A percentile compares a stretch with the other conserved stretches of the same genome.
Evolutionary conservation across 1,140 invertebrate genomes (phyloP).

Genomic region (Brachionus angularis): DNA sequence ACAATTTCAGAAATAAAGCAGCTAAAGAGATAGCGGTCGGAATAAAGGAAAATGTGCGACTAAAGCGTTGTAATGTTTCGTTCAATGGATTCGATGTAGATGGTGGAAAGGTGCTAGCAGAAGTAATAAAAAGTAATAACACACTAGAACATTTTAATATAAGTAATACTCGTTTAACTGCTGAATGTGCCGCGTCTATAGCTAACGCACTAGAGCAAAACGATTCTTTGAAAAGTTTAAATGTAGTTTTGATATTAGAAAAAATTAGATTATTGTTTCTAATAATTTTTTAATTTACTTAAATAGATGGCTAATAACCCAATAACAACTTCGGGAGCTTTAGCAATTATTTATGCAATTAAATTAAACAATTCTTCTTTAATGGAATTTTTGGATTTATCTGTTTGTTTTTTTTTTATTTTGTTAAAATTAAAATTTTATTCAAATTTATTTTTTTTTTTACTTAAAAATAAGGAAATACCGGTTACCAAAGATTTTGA

Average conservation of each 20-base stretch:
- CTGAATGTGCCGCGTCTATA: conserved; percentile 50
- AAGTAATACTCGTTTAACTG: conserved; percentile 53
- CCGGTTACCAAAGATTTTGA: conserved; percentile 43
- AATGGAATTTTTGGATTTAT: conserved; percentile 51
- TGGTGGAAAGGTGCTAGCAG: conserved; percentile 53
- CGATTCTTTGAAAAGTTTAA: conserved; percentile 52
- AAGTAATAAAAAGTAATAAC: conserved; percentile 52
- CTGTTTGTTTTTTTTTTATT: conserved; percentile 47
- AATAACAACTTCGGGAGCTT: conserved; percentile 54
- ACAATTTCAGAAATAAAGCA: conserved; percentile 52
- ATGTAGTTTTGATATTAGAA: conserved; percentile 47
- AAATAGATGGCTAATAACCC: conserved; percentile 56
- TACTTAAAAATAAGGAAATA: conserved; percentile 30
- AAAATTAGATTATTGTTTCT: background rate
- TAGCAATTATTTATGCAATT: conserved; percentile 52
- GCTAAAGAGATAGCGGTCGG: conserved; percentile 54
- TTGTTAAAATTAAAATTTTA: background rate
- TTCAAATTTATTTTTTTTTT: conserved; percentile 1
- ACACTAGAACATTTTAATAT: conserved; percentile 53
- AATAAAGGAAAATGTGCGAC: conserved; percentile 56
- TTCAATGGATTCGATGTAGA: conserved; percentile 57
- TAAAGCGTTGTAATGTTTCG: conserved; percentile 53
- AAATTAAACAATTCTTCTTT: conserved; percentile 51
- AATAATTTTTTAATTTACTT: conserved; percentile 4
- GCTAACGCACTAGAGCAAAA: conserved; percentile 53